phyloP scores from a whole-genome alignment of 2,113 vertebrate species.

The Copsychus sechellarum region DNA sequence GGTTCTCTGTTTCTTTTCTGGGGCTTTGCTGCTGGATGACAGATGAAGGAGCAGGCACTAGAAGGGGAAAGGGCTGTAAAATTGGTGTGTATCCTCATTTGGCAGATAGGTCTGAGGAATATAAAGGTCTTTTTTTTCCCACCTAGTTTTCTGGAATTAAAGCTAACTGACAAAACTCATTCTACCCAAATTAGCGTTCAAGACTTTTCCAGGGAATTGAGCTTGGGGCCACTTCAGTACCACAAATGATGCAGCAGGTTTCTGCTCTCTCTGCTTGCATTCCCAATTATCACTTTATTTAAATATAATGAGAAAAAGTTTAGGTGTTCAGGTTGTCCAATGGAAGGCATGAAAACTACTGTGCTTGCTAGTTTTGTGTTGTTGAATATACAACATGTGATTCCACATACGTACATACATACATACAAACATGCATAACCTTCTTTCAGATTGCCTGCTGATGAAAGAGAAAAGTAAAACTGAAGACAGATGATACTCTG shows the following conservation, averaged over 20 bases:
- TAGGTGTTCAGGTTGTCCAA: neutral
- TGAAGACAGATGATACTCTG: neutral
- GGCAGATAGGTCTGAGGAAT: neutral
- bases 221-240: neutral
- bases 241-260: neutral
- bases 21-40: neutral
- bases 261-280: neutral
- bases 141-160: neutral
- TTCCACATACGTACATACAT: neutral
- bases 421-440: too few species aligned
- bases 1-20: neutral
- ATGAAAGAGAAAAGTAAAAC: neutral
- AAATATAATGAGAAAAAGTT: neutral
- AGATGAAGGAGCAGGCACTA: neutral
- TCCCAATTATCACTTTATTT: neutral
- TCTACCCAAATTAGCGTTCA: neutral
- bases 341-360: neutral
- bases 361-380: neutral
- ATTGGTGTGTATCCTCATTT: neutral
- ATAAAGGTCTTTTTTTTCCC: neutral
- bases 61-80: neutral
- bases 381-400: neutral
- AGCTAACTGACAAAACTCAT: neutral
- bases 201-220: neutral
- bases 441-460: neutral